Conservation (phyloP, 2,888 invertebrate species). For the Hipparchia semele region DNA sequence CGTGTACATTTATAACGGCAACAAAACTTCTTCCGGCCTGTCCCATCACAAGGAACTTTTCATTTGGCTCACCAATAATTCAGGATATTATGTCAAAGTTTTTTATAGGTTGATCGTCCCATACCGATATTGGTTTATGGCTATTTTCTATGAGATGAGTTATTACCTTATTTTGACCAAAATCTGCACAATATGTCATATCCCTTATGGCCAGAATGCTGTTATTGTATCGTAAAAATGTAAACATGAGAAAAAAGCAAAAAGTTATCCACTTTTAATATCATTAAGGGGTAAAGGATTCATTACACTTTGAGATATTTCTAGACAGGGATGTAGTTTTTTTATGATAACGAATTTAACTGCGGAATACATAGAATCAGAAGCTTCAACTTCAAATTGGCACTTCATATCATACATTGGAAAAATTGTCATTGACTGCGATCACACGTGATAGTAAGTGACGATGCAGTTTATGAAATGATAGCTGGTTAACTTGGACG, state of each 20-base stretch:
- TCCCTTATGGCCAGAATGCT: neutral
- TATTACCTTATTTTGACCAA: conserved; percentile 64
- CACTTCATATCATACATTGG: too few species aligned
- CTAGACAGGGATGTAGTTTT: too few species aligned
- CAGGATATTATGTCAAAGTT: conserved; percentile 68
- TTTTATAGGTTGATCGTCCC: conserved; percentile 61
- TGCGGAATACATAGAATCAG: too few species aligned
- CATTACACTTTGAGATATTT: neutral
- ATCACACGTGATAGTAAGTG: too few species aligned
- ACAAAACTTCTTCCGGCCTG: conserved; percentile 65
- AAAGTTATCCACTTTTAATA: neutral
- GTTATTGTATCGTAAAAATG: conserved; percentile 2
- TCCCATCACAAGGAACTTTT: conserved; percentile 58
- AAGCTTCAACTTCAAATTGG: too few species aligned
- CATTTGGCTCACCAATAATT: conserved; percentile 65
- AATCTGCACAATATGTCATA: conserved; percentile 46
- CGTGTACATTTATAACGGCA: conserved; percentile 70
- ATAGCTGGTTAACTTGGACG: too few species aligned
- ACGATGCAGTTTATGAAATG: too few species aligned
- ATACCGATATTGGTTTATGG: conserved; percentile 65
- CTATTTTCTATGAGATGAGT: conserved; percentile 53
- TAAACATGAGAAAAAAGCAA: neutral
- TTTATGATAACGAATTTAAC: too few species aligned
- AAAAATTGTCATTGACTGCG: too few species aligned
- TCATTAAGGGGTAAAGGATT: neutral